Percentiles rank a stretch among this genome's conserved stretches.
Evolutionary conservation across 1,140 invertebrate genomes (phyloP).

Genomic region (Penaeus indicus): DNA sequence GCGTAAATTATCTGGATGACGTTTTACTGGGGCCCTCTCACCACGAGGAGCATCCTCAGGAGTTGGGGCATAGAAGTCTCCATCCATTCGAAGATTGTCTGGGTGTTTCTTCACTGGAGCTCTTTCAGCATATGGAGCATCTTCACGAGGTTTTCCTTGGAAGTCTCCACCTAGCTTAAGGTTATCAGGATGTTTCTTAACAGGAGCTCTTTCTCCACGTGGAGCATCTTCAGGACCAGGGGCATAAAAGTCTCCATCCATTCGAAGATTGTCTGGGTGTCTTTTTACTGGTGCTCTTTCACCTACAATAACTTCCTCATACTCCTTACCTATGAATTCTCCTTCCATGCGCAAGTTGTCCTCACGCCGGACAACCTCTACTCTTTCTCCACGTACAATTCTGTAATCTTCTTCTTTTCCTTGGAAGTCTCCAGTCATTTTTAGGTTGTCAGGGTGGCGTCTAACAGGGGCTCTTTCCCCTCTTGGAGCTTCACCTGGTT

Average conservation of each 20-base stretch:
- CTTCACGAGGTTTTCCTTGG: conserved; percentile 7
- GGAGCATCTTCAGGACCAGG: conserved; percentile 33
- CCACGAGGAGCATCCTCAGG: conserved; percentile 62
- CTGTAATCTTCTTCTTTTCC: conserved; percentile 70
- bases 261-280: conserved; percentile 38
- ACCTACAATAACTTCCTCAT: conserved; percentile 55
- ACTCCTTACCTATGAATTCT: conserved; percentile 61
- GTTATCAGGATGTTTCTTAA: conserved; percentile 74
- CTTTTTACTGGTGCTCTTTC: conserved; percentile 37
- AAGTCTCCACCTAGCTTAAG: conserved; percentile 67
- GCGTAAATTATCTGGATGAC: conserved; percentile 51
- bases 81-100: conserved; percentile 45
- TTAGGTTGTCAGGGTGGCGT: conserved; percentile 75
- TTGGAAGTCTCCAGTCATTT: conserved; percentile 71
- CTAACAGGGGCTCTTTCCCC: conserved; percentile 71
- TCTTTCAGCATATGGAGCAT: conserved; percentile 38
- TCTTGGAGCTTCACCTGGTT: conserved; percentile 55
- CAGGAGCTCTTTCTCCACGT: conserved; percentile 67
- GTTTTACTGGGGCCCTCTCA: conserved; percentile 49
- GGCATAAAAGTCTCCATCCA: conserved; percentile 65
- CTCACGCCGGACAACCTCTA: conserved; percentile 68
- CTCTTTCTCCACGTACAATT: conserved; percentile 71
- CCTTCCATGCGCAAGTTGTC: conserved; percentile 49
- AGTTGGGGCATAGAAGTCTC: conserved; percentile 68
- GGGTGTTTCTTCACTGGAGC: conserved; percentile 43